Conservation (phyloP, 2,113 vertebrate genomes). For the Syngnathoides biaculeatus region DNA sequence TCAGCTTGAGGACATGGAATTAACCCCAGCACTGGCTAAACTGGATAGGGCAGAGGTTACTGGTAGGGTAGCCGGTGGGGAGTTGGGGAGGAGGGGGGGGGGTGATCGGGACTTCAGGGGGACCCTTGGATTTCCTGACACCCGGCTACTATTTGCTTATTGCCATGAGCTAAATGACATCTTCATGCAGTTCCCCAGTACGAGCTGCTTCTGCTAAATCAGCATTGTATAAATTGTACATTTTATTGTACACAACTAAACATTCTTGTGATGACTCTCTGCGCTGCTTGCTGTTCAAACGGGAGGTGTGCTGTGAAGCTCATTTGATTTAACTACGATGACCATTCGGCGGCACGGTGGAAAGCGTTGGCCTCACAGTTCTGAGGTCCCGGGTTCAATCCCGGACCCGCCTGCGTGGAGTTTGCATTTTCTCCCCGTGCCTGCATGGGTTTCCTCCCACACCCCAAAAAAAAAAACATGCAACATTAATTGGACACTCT, state of each 20-base stretch:
- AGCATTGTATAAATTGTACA: conserved; percentile 16
- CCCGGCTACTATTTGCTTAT: conserved; percentile 36
- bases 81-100: conserved; percentile 10
- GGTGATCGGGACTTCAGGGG: conserved; percentile 30
- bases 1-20: conserved; percentile 75
- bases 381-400: too few species aligned
- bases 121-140: conserved; percentile 60
- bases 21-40: conserved; percentile 71
- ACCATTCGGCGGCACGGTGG: too few species aligned
- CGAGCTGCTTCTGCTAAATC: conserved; percentile 5
- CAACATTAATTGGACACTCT: too few species aligned
- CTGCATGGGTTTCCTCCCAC: too few species aligned
- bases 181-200: conserved; percentile 31
- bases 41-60: conserved; percentile 71
- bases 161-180: conserved; percentile 36
- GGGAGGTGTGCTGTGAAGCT: neutral
- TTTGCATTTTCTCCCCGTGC: too few species aligned
- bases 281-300: neutral
- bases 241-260: neutral
- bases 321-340: neutral
- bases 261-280: neutral
- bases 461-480: too few species aligned
- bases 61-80: conserved; percentile 49
- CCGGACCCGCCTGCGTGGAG: too few species aligned
- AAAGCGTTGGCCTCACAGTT: too few species aligned